These are phyloP conservation scores for Neosilurus mollespiculum DNA, from an alignment of 2,797 vertebrate species.

Conservation along the genomic window DNA sequence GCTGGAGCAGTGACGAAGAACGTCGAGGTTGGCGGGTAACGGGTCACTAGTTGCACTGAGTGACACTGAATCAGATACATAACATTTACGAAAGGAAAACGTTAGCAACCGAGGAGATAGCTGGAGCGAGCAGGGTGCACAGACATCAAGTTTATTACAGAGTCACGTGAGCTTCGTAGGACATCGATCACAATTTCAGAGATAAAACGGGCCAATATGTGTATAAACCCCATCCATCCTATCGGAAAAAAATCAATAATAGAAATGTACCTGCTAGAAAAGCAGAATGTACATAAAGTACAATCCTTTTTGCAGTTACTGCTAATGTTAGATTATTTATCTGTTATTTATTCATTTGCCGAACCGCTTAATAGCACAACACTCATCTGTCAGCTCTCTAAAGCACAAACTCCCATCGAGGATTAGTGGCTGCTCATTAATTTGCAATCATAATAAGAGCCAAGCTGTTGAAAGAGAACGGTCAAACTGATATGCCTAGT, in stretches of 20 bases:
- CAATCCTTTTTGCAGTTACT: no score
- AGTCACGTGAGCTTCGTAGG: slow-evolving; percentile 8
- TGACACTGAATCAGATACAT: slow-evolving; percentile 30
- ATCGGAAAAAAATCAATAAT: background rate
- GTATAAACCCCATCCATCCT: background rate
- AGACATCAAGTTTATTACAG: slow-evolving; percentile 11
- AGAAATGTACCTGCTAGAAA: background rate
- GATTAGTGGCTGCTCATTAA: background rate
- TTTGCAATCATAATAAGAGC: background rate
- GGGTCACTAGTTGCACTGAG: slow-evolving; percentile 5
- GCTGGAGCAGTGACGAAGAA: background rate
- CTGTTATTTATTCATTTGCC: no score
- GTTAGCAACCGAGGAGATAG: slow-evolving; percentile 24
- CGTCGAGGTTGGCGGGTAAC: background rate
- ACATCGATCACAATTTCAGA: slow-evolving; percentile 8
- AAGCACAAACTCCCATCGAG: background rate
- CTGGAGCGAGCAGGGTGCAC: background rate
- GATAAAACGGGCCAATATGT: background rate
- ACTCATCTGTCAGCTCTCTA: background rate
- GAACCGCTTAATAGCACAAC: background rate
- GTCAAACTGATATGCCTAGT: background rate
- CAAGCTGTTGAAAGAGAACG: background rate
- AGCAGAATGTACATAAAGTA: background rate
- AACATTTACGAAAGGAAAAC: slow-evolving; percentile 34
- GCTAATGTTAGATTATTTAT: no score